Evolutionary conservation across 2,797 vertebrate genomes (phyloP), one percentile per base, ranked within the genome.

Genomic region (Sebastes hopkinsi): DNA sequence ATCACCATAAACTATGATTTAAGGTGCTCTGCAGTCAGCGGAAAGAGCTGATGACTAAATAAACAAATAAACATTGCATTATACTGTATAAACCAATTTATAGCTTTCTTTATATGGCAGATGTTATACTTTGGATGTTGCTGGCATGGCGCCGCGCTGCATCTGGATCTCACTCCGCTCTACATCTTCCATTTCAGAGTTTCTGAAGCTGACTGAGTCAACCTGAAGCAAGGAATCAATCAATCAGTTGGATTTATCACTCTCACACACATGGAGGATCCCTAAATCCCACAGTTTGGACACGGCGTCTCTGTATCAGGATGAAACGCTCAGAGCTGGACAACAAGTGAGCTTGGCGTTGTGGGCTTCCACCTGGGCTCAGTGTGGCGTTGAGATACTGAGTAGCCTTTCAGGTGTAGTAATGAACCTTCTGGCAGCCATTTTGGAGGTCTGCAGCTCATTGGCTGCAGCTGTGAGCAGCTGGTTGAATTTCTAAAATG

Each of bases 161-260:
- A 62, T 29, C 29, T 29, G 52, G 8, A 52, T 52, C 67, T 93
- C 59, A 83, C 46, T 79, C 22, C 38, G 23, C 61, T 86, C 30
- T 65, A 4, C 38, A 29, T 84, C 68, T 86, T 76, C 60, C 13
- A 6, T 91, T 92, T 73, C 87, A 94, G 92, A 93, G 73, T 81
- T 80, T 55, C 34, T 69, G 72, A 75, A 80, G 75, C 80, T 10
- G 69, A 82, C 60, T 32, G 81, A 82, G 69, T 76, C 66, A 12
- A 79, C 62, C 67, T 74, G 83, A 83, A 81, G 75, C 29, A 6
- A 27, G 27, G 75, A 79, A 72, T 52, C 42, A 18, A 80, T 73
- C 66, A n/a, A 64, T 59, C 67, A 46, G 65, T 56, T 38, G 76
- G 79, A 75, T 79, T 79, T 78, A 78, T 86, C 76, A 23, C 56